Conservation (phyloP, 1,140 invertebrate species). For the Acyrthosiphon pisum region DNA sequence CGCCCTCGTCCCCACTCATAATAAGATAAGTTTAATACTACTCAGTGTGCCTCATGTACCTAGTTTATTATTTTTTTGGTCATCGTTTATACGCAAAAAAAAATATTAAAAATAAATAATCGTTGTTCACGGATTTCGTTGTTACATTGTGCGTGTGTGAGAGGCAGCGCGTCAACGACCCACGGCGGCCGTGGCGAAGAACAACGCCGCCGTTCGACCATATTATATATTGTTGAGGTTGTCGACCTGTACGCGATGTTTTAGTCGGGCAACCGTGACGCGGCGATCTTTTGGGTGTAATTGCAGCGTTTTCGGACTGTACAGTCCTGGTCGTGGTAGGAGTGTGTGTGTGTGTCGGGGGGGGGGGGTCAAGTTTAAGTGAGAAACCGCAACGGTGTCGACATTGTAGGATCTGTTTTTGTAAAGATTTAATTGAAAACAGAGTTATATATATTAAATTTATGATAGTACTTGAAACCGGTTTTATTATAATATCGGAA, state of each 20-base stretch:
- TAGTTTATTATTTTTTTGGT: not conserved
- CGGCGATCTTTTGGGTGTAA: constrained; percentile 50
- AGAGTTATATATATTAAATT: not conserved
- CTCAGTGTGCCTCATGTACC: not conserved
- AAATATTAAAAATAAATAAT: constrained; percentile 29
- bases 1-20: not conserved
- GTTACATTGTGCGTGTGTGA: not conserved
- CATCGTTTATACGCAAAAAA: not conserved
- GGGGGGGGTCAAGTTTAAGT: not conserved
- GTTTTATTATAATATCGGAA: not conserved
- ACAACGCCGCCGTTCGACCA: not conserved
- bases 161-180: constrained; percentile 39
- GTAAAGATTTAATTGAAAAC: not conserved
- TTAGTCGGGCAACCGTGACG: constrained; percentile 33
- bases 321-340: not conserved
- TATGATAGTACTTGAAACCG: not conserved
- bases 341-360: not conserved
- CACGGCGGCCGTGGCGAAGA: constrained; percentile 26
- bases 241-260: constrained; percentile 31
- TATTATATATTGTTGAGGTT: constrained; percentile 35
- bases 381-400: not conserved
- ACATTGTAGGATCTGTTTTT: no score
- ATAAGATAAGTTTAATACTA: not conserved
- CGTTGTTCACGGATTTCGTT: not conserved
- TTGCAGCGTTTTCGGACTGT: constrained; percentile 43